Evolutionary conservation across 2,113 vertebrate genomes (phyloP).

Genomic region (Mellivora capensis): DNA sequence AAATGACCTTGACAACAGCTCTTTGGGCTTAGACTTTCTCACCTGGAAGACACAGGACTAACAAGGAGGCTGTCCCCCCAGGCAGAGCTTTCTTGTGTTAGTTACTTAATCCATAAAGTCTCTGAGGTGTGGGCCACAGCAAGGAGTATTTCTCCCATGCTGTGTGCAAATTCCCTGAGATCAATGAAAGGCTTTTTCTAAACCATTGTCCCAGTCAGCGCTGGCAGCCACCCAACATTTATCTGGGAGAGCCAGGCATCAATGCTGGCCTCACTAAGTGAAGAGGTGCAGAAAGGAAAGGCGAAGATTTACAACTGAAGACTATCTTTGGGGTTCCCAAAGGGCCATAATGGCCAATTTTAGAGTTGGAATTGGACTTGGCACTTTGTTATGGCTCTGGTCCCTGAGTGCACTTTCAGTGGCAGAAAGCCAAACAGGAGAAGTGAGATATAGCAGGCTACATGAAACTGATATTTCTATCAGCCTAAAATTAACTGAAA

Average conservation of each 20-base stretch:
- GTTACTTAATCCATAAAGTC: not conserved
- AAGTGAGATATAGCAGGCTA: not conserved
- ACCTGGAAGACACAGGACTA: not conserved
- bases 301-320: not conserved
- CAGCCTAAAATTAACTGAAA: constrained; percentile 7
- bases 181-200: not conserved
- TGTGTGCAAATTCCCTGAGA: not conserved
- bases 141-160: not conserved
- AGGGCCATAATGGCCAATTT: not conserved
- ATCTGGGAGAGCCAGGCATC: not conserved
- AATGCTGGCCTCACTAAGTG: not conserved
- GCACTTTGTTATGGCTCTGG: not conserved
- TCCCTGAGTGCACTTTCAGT: not conserved
- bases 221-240: not conserved
- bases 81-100: not conserved
- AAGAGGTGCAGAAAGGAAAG: not conserved
- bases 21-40: not conserved
- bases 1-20: not conserved
- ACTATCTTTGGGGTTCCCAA: not conserved
- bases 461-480: not conserved
- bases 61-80: not conserved
- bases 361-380: not conserved
- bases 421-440: constrained; percentile 10
- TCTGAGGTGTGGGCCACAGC: not conserved
- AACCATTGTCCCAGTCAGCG: not conserved